A percentile compares a stretch with the other conserved stretches of the same genome.
Conservation (phyloP, 1,140 invertebrate species). For the Teleopsis dalmanni region DNA sequence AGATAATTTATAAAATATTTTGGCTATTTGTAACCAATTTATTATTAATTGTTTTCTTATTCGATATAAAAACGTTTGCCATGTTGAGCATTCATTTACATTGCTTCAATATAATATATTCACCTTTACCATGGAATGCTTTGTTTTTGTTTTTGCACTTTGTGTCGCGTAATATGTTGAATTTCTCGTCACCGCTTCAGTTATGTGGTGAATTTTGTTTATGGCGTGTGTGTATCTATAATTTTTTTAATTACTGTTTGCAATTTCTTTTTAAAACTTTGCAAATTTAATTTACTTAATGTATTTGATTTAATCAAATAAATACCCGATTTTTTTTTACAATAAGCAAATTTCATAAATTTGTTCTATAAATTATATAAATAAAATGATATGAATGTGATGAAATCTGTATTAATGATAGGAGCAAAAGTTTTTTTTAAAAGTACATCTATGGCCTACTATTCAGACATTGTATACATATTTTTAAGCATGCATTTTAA, state of each 20-base stretch:
- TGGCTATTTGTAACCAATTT: background rate
- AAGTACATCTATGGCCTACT: too few relatives aligned
- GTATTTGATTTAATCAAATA: background rate
- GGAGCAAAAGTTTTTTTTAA: conserved; percentile 3
- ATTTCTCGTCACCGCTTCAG: conserved; percentile 2
- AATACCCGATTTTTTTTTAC: background rate
- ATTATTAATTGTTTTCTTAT: background rate
- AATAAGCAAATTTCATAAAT: background rate
- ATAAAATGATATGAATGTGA: background rate
- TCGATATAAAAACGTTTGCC: background rate
- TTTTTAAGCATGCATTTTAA: too few relatives aligned
- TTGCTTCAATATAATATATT: background rate
- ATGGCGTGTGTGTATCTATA: conserved; percentile 10
- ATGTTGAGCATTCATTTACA: background rate
- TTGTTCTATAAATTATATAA: background rate
- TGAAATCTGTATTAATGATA: background rate
- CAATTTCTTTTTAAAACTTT: background rate
- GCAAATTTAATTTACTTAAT: background rate
- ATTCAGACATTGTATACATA: too few relatives aligned
- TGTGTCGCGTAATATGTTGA: background rate
- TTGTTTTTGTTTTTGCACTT: background rate
- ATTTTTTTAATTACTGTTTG: conserved; percentile 6
- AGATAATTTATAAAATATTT: too few relatives aligned
- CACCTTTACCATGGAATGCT: background rate
- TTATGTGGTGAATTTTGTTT: conserved; percentile 3